A percentile compares a stretch with the other conserved stretches of the same genome.
Evolutionary conservation across 1,140 invertebrate species (phyloP).

Genomic region (Plectus sambesii): DNA sequence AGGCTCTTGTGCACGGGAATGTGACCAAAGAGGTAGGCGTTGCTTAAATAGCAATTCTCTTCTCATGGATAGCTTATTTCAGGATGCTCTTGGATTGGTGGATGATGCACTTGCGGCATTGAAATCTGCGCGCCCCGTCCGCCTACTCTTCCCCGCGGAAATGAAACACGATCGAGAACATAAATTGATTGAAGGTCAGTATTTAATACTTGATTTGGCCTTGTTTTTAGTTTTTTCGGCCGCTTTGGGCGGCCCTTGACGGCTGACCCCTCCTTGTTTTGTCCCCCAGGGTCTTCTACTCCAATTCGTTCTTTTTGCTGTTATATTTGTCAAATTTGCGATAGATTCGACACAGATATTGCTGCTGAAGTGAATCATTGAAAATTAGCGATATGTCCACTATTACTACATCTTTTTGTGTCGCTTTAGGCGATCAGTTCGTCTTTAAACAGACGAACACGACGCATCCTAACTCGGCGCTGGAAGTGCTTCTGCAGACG

Average conservation of each 20-base stretch:
- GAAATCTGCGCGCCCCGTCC: slow-evolving; percentile 13
- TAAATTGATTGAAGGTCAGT: slow-evolving; percentile 18
- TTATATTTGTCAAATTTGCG: too few species aligned
- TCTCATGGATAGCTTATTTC: slow-evolving; percentile 9
- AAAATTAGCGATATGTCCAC: too few species aligned
- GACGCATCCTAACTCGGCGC: slow-evolving; percentile 73
- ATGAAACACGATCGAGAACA: slow-evolving; percentile 13
- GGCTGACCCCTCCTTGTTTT: too few species aligned
- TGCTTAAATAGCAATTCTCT: slow-evolving; percentile 8
- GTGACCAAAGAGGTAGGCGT: slow-evolving; percentile 54
- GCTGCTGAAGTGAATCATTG: too few species aligned
- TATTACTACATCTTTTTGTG: too few species aligned
- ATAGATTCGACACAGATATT: too few species aligned
- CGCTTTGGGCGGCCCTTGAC: too few species aligned
- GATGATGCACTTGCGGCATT: slow-evolving; percentile 17
- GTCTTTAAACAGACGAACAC: slow-evolving; percentile 53
- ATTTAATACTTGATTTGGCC: too few species aligned
- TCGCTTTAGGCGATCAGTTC: slow-evolving; percentile 15
- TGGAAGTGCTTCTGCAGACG: slow-evolving; percentile 75
- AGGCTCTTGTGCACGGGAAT: slow-evolving; percentile 75
- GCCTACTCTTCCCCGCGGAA: slow-evolving; percentile 18
- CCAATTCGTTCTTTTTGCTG: too few species aligned
- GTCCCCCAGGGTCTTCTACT: too few species aligned
- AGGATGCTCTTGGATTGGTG: slow-evolving; percentile 20
- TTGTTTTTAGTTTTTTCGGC: too few species aligned